Percentiles rank a stretch among this genome's conserved stretches.
Conservation (phyloP, 2,797 vertebrate species). For the Argya squamiceps region DNA sequence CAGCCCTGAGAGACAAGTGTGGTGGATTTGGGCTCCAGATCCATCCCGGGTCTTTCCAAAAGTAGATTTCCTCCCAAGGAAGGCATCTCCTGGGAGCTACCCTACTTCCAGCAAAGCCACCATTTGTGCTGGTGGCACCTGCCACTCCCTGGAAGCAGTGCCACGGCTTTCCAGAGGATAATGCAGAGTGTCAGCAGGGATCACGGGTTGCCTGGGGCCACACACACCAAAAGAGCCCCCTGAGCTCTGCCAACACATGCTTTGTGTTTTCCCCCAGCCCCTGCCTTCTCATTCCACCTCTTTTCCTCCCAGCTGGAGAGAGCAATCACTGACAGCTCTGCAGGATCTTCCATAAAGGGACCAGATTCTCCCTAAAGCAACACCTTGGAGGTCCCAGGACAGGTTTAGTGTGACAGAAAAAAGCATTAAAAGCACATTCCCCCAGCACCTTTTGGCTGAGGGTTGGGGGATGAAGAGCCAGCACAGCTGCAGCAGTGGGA, state of each 20-base stretch:
- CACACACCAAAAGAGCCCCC: background rate
- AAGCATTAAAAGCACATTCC: background rate
- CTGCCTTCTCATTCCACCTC: background rate
- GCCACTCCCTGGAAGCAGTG: background rate
- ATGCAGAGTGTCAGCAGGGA: rapidly evolving
- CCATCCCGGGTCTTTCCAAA: background rate
- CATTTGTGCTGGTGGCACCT: background rate
- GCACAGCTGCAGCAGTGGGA: background rate
- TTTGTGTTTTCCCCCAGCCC: background rate
- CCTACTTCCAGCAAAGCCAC: background rate
- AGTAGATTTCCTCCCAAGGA: background rate
- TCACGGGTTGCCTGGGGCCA: background rate
- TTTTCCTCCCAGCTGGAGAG: background rate
- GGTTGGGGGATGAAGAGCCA: background rate
- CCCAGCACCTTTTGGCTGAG: background rate
- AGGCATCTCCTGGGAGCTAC: background rate
- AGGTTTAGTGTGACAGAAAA: background rate
- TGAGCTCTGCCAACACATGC: background rate
- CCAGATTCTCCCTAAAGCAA: background rate
- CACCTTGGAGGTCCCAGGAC: background rate
- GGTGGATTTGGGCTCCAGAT: background rate
- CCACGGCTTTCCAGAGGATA: background rate
- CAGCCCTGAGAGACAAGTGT: background rate
- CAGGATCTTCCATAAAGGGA: background rate
- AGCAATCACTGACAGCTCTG: background rate